These are phyloP conservation scores for Creontiades dilutus DNA, from an alignment of 2,888 invertebrate genomes.

Conservation along the genomic window DNA sequence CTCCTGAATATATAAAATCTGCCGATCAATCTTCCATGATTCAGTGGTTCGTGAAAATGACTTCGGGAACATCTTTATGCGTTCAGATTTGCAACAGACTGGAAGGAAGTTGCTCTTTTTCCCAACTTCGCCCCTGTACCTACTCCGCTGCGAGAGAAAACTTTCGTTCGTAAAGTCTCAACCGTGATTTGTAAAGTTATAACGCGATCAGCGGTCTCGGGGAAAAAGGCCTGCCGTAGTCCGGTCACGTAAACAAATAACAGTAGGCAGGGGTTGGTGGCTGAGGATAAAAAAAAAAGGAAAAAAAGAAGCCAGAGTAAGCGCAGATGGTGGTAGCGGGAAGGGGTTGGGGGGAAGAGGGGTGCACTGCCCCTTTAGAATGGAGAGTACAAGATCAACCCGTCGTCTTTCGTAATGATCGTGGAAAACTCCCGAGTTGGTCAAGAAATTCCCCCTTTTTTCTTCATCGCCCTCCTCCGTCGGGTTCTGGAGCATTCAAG, in stretches of 20 bases:
- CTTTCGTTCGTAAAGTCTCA: slow-evolving; percentile 34
- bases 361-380: neutral
- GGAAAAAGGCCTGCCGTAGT: neutral
- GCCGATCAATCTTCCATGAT: slow-evolving; percentile 17
- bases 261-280: slow-evolving; percentile 13
- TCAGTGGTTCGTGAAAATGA: slow-evolving; percentile 35
- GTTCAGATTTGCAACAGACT: slow-evolving; percentile 17
- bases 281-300: neutral
- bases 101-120: neutral
- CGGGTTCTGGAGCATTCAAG: neutral
- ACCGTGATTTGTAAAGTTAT: slow-evolving; percentile 62
- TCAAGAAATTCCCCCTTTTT: slow-evolving; percentile 1
- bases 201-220: slow-evolving; percentile 48
- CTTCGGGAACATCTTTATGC: slow-evolving; percentile 14
- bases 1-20: neutral
- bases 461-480: neutral
- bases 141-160: neutral
- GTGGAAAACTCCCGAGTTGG: neutral
- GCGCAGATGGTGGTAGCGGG: neutral
- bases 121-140: neutral
- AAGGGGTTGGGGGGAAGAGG: neutral
- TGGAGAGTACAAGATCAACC: neutral
- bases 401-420: slow-evolving; percentile 25
- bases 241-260: slow-evolving; percentile 40
- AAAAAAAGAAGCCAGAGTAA: neutral